Conservation (phyloP, 2,888 invertebrate genomes). For the Hoplodrina blanda region DNA sequence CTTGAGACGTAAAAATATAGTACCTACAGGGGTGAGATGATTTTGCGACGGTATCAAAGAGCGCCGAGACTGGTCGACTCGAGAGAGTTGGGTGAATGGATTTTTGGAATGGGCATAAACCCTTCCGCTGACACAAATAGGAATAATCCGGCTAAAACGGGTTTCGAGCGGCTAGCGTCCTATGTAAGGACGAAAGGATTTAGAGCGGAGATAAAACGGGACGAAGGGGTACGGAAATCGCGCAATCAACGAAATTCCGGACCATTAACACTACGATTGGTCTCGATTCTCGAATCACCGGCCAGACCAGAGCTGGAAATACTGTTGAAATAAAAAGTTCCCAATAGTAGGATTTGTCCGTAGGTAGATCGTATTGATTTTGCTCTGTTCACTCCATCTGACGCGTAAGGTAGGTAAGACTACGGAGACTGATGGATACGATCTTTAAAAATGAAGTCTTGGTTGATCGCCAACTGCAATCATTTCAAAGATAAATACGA, state of each 20-base stretch:
- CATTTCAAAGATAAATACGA: neutral
- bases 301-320: constrained; percentile 1
- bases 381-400: neutral
- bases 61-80: constrained; percentile 6
- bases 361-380: constrained; percentile 1
- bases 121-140: constrained; percentile 60
- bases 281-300: constrained; percentile 43
- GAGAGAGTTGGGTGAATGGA: constrained; percentile 42
- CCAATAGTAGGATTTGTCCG: neutral
- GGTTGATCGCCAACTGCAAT: constrained; percentile 10
- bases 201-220: constrained; percentile 62
- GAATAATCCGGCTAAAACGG: constrained; percentile 62
- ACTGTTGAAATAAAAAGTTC: constrained; percentile 6
- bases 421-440: neutral
- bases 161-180: constrained; percentile 46
- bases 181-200: constrained; percentile 64
- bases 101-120: constrained; percentile 52
- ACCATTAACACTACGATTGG: constrained; percentile 63
- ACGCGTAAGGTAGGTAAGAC: neutral
- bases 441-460: constrained; percentile 10
- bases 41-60: constrained; percentile 44
- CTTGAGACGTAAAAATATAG: constrained; percentile 27
- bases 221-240: constrained; percentile 71
- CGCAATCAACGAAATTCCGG: constrained; percentile 74
- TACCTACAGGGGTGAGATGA: constrained; percentile 29